Evolutionary conservation across 2,797 vertebrate genomes (phyloP), one percentile per base, ranked within the genome.

Genomic region (Cephalopachus bancanus): DNA sequence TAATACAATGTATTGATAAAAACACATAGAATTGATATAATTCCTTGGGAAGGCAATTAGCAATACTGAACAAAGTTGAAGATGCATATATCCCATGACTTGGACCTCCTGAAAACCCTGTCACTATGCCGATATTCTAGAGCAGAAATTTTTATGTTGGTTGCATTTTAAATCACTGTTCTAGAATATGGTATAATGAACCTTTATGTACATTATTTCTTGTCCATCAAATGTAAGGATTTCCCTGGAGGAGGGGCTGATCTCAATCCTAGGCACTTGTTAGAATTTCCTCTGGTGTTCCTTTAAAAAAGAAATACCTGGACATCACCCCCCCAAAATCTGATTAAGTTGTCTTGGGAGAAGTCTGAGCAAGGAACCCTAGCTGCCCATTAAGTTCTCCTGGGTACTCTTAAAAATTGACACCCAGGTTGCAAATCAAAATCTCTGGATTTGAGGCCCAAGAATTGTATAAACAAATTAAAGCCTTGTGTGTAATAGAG

Each of bases 91-190:
- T 26, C 19, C 33, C 59, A 1, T 33, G 49, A 4, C 12, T 2
- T 15, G 7, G 59, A 64, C 5, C 9, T 4, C 22, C 55, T 14
- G 17, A 22, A 26, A 24, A 22, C 28, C 2, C 5, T 28, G 14
- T 16, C 16, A 15, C 10, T 20, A 7, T 0, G 1, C 9, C 5
- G n/a, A 6, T 26, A 7, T 1, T 5, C 0, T 15, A 10, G 11
- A 51, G 62, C 1, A 24, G 33, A 90, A 57, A n/a, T 44, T 69
- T 64, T 69, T 3, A 26, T 51, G 7, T 15, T 51, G 14, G 10
- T 1, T 30, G 15, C 33, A 33, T 0, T 1, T 16, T 8, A 92
- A 65, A n/a, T 44, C 24, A 22, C 49, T n/a, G 24, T 30, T 67
- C 30, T 24, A 59, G 7, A 30, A 83, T 2, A 3, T 8, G 0